Base-by-base conservation (phyloP, 2,888 invertebrate species). In the Achlya flavicornis region DNA sequence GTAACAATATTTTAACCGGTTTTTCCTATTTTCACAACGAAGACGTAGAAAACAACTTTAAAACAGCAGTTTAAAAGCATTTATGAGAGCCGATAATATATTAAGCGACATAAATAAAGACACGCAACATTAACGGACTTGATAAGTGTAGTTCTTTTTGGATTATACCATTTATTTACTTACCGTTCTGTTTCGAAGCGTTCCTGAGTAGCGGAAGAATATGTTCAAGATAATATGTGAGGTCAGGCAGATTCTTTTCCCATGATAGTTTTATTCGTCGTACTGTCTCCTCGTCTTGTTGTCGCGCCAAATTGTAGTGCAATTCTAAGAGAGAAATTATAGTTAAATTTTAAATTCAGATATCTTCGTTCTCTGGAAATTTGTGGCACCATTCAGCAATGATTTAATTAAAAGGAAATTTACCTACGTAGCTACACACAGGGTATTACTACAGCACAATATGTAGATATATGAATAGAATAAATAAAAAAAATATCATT, bases 191-290 rank as follows among this genome's bases (percentile, higher is more conserved):
- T 73, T 89, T 93, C 0, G 93, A 87, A 58, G 93, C 86, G 61
- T 94, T 93, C 53, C 84, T 84, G 1, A 93, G 79, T 11, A 94
- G 73, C 0, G 94, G 94, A 46, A 94, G 81, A 43, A 94, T 91
- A 63, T 91, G 85, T 58, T 91, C 85, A 14, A 88, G 77, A 67
- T 93, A 94, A 57, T 90, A 89, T 3, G 82, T 82, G 0, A 89
- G 74, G 58, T 90, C 78, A 3, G 94, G 93, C 16, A 94, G 74
- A 64, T 93, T 91, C 16, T 74, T 83, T 62, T 94, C 93, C 94
- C 94, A 94, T 0, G 93, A 92, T 10, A 74, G 67, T 71, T 93
- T 94, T 88, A 94, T 93, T 11, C 82, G 84, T 10, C 73, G 78
- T 35, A 88, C 67, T 0, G 79, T 79, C 8, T 83, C 84, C 66